Evolutionary conservation across 2,797 vertebrate genomes (phyloP), one percentile per base, ranked within the genome.

Genomic region (Paramormyrops hopkinsi): DNA sequence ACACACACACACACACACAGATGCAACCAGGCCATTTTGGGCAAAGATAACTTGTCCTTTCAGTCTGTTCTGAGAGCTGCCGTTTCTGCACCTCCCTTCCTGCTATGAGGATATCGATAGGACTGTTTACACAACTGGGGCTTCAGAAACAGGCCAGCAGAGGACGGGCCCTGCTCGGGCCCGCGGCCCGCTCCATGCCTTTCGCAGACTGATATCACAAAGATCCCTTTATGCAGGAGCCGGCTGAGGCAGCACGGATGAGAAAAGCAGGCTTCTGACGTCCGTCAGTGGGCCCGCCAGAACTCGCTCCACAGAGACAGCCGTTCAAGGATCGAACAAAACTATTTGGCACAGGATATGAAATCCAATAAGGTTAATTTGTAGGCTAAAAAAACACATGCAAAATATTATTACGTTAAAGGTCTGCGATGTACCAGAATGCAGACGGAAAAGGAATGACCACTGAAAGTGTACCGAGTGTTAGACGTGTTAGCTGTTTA

Each of bases 191-290:
- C 87, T 88, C 76, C 50, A 79, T 90, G 83, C 88, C 88, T 86
- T 88, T 86, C 17, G 59, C 79, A 88, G 89, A 85, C 62, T 19
- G n/a, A 86, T 76, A 88, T 56, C 59, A 90, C 91, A 90, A 89
- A 92, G 90, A 90, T 65, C 91, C 91, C 93, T 95, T 94, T 93
- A 90, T 95, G 92, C 86, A 89, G 91, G 93, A 91, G 56, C 87
- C 88, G 90, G 90, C 88, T 59, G 88, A 82, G 88, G 92, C 90
- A 89, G 92, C 90, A 89, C 92, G 90, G 93, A 94, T 89, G 91
- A 90, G 88, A 88, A 90, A 89, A 91, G 90, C 89, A 86, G 91
- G 54, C 91, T 89, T 91, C 73, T 33, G 69, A 89, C 90, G 90
- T 90, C 90, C 91, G 89, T 91, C 90, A 56, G 89, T 22, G 9